These are phyloP conservation scores for Vicugna pacos DNA, from an alignment of 2,113 vertebrate species.

Conservation along the genomic window DNA sequence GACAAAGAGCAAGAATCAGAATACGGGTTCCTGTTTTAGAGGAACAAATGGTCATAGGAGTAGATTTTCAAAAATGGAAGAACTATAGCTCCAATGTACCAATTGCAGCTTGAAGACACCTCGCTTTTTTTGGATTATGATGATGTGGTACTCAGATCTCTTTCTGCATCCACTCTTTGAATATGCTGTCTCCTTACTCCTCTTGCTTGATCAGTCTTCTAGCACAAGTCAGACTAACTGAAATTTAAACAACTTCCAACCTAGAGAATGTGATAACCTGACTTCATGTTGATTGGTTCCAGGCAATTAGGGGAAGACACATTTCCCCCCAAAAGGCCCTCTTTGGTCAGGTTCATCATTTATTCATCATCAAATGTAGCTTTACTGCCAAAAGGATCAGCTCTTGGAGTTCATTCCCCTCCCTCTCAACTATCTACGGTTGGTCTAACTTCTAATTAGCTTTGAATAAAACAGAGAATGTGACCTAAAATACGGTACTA, in stretches of 20 bases:
- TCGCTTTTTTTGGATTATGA: background rate
- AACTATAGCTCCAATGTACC: background rate
- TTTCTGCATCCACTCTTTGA: slow-evolving; percentile 36
- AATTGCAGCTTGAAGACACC: slow-evolving; percentile 10
- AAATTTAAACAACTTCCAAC: slow-evolving; percentile 57
- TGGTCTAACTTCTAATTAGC: slow-evolving; percentile 33
- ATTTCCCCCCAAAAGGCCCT: background rate
- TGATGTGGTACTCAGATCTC: background rate
- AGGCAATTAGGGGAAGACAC: background rate
- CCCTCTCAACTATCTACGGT: background rate
- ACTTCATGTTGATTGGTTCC: slow-evolving; percentile 2
- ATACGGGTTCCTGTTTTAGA: slow-evolving; percentile 29
- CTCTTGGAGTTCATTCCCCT: background rate
- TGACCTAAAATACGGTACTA: slow-evolving; percentile 21
- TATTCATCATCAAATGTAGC: slow-evolving; percentile 16
- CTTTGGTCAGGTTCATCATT: slow-evolving; percentile 18
- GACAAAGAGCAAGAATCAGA: background rate
- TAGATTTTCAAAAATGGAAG: slow-evolving; percentile 17
- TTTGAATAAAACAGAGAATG: slow-evolving; percentile 62
- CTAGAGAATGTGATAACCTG: background rate
- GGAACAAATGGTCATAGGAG: slow-evolving; percentile 4
- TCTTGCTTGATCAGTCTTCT: slow-evolving; percentile 22
- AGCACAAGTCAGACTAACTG: background rate
- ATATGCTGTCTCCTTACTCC: background rate
- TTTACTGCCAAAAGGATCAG: slow-evolving; percentile 35